A percentile compares a stretch with the other conserved stretches of the same genome.
These are phyloP conservation scores for Paralichthys olivaceus DNA, from an alignment of 2,113 vertebrate genomes.

Conservation along the genomic window DNA sequence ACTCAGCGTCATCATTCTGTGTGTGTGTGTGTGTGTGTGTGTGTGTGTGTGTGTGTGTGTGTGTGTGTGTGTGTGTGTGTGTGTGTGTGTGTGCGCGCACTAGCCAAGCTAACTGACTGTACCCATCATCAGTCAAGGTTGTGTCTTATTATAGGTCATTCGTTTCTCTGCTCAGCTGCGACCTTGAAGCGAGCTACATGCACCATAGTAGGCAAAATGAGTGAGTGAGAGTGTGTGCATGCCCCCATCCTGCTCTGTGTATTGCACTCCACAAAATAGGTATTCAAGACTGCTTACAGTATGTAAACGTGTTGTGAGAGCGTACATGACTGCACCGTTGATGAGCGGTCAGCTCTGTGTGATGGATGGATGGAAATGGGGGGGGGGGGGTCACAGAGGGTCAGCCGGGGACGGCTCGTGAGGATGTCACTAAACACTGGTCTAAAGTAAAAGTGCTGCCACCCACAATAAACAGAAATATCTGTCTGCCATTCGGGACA, in stretches of 20 bases:
- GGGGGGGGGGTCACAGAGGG: constrained; percentile 57
- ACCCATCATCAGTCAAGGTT: constrained; percentile 79
- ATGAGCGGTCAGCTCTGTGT: constrained; percentile 48
- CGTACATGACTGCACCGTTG: constrained; percentile 24
- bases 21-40: constrained; percentile 10
- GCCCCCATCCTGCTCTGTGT: neutral
- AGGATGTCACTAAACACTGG: constrained; percentile 51
- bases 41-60: neutral
- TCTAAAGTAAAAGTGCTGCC: constrained; percentile 65
- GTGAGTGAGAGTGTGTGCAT: constrained; percentile 23
- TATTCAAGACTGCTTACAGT: constrained; percentile 18
- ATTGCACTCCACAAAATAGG: constrained; percentile 30
- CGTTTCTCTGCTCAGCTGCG: constrained; percentile 67
- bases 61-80: constrained; percentile 4
- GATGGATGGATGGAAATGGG: constrained; percentile 54
- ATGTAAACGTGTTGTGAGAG: constrained; percentile 4
- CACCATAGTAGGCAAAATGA: constrained; percentile 58
- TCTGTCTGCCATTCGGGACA: constrained; percentile 39
- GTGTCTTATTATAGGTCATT: constrained; percentile 76
- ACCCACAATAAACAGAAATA: constrained; percentile 39
- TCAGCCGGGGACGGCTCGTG: constrained; percentile 25
- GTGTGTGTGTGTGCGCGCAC: constrained; percentile 39
- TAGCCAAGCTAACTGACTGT: constrained; percentile 68
- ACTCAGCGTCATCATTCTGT: constrained; percentile 3
- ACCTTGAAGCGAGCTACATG: constrained; percentile 66